phyloP scores from a whole-genome alignment of 2,888 invertebrate genomes.

The Allolobophora icterica region DNA sequence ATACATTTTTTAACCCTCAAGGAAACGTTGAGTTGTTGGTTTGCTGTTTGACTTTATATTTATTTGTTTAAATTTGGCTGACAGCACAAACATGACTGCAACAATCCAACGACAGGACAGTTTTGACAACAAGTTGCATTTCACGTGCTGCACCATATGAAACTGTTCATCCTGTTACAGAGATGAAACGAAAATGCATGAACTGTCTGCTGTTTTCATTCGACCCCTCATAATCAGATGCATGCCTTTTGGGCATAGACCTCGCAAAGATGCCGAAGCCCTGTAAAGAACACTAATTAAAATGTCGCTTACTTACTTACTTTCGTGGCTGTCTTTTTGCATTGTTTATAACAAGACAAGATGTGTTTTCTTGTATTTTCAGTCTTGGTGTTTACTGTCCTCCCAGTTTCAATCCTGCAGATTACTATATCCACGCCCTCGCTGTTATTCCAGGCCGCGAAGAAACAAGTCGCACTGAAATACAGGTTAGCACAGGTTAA shows the following conservation, averaged over 20 bases:
- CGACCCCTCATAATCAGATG: not conserved
- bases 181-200: not conserved
- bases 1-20: not conserved
- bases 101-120: not conserved
- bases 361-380: constrained; percentile 31
- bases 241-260: not conserved
- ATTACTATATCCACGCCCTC: constrained; percentile 87
- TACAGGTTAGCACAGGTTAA: constrained; percentile 51
- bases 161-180: not conserved
- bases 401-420: constrained; percentile 66
- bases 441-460: constrained; percentile 86
- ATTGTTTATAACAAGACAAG: too few species aligned
- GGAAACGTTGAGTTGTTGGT: not conserved
- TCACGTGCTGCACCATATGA: not conserved
- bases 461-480: constrained; percentile 77
- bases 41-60: not conserved
- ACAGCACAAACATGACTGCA: not conserved
- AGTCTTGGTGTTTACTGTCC: constrained; percentile 53
- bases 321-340: too few species aligned
- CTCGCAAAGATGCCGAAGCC: not conserved
- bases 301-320: not conserved
- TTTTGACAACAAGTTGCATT: not conserved
- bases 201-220: not conserved
- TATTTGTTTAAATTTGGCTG: not conserved
- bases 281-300: not conserved